A percentile compares a stretch with the other conserved stretches of the same genome.
These are phyloP conservation scores for Microcebus lehilahytsara DNA, from an alignment of 2,113 vertebrate genomes.

Conservation along the genomic window DNA sequence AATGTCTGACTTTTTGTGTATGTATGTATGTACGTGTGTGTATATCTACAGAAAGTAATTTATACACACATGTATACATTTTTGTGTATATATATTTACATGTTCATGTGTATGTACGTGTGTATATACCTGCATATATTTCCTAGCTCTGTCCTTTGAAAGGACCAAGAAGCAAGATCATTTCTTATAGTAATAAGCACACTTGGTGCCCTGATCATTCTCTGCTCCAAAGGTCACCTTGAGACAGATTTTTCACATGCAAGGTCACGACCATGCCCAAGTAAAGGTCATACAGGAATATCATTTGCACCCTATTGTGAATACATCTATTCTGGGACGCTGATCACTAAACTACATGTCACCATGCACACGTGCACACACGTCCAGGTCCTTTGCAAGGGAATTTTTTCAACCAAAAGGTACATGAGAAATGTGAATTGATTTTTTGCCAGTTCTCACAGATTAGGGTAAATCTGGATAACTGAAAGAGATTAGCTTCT, in stretches of 20 bases:
- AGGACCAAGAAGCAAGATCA: neutral
- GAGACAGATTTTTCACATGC: neutral
- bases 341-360: neutral
- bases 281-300: neutral
- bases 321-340: neutral
- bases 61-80: neutral
- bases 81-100: neutral
- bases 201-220: neutral
- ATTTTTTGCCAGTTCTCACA: slow-evolving; percentile 22
- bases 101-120: neutral
- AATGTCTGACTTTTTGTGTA: neutral
- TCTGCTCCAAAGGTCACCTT: neutral
- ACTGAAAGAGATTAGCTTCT: neutral
- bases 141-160: neutral
- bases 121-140: neutral
- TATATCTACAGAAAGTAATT: neutral
- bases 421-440: neutral
- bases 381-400: neutral
- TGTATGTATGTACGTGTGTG: too few relatives aligned
- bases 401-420: neutral
- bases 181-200: neutral
- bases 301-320: neutral
- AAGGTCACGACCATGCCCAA: neutral
- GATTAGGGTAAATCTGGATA: slow-evolving; percentile 3
- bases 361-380: neutral